Conservation (phyloP, 2,113 vertebrate species). For the Danio rerio region GRCz12tu NC_133196.1:25819501-25820000, state of each 20-base stretch:
- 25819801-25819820: constrained; percentile 7
- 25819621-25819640: no score
- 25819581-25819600: no score
- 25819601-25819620: no score
- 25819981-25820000: constrained; percentile 55
- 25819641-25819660: background rate
- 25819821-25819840: constrained; percentile 44
- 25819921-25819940: constrained; percentile 59
- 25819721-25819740: background rate
- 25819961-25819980: constrained; percentile 57
- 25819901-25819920: constrained; percentile 58
- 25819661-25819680: background rate
- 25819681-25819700: background rate
- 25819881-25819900: constrained; percentile 51
- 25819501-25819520: no score
- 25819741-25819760: background rate
- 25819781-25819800: background rate
- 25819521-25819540: no score
- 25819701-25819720: constrained; percentile 4
- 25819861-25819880: constrained; percentile 38
- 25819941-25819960: constrained; percentile 63
- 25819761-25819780: background rate
- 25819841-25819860: constrained; percentile 43
- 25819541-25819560: no score
- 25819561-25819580: no score